Percentiles rank a stretch among this genome's conserved stretches.
These are phyloP conservation scores for Zaprionus africanus DNA, from an alignment of 1,140 invertebrate species.

Conservation along the genomic window DNA sequence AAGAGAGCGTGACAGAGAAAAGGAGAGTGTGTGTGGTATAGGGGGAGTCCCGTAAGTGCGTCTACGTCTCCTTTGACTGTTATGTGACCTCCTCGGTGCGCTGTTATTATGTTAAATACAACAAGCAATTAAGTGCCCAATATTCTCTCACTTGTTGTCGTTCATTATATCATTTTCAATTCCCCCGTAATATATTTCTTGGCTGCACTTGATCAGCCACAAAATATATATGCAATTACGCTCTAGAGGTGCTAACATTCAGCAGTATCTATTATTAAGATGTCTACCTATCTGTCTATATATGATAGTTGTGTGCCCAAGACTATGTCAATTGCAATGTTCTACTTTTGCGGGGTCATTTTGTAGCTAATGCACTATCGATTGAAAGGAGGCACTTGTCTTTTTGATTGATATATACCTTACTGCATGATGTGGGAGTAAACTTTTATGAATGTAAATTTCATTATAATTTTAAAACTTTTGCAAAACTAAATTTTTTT, in stretches of 20 bases:
- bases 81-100: slow-evolving; percentile 70
- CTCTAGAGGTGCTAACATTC: slow-evolving; percentile 5
- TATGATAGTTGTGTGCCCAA: slow-evolving; percentile 7
- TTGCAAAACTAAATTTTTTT: too few species aligned
- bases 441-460: neutral
- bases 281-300: slow-evolving; percentile 22
- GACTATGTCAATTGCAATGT: slow-evolving; percentile 25
- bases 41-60: slow-evolving; percentile 1
- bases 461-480: neutral
- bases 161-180: slow-evolving; percentile 1
- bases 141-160: slow-evolving; percentile 26
- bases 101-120: slow-evolving; percentile 78
- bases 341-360: slow-evolving; percentile 33
- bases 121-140: slow-evolving; percentile 77
- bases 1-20: slow-evolving; percentile 32
- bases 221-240: slow-evolving; percentile 8
- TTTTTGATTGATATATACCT: neutral
- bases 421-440: neutral
- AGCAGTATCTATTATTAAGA: slow-evolving; percentile 9
- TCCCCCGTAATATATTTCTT: slow-evolving; percentile 4
- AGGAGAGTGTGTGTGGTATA: neutral
- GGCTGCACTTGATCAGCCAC: slow-evolving; percentile 25
- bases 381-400: neutral
- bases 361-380: slow-evolving; percentile 25
- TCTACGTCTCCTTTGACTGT: slow-evolving; percentile 34